Evolutionary conservation across 23 tunicate species (phyloP), one percentile per base, ranked within the genome.

Genomic region (Diplosoma virens): DNA sequence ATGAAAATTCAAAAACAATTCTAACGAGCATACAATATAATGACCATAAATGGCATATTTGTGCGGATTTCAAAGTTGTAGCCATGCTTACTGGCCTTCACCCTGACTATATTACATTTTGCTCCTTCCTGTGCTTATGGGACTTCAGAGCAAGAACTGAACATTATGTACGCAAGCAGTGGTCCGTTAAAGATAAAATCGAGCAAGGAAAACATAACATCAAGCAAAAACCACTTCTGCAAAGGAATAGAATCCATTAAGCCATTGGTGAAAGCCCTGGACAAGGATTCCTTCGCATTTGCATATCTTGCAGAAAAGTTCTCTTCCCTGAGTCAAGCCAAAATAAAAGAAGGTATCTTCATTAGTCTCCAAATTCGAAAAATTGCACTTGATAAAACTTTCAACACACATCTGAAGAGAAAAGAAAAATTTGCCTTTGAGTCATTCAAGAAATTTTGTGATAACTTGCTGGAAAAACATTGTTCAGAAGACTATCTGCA

Each of bases 31-130:
- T 64, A 64, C 58, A 46, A 41, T 71, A 71, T 33, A 37, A 71
- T 71, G 77, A 37, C 41, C 28, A 71, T 33, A 71, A 71, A 31
- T 41, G 77, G 77, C 30, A 36, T 24, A 25, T 71, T 27, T 71
- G 77, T 46, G 26, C 26, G 14, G 77, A 71, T 71, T 36, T 71
- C 34, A 71, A n/a, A 71, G 77, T 71, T 71, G 29, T 71, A 71
- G 56, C 77, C 36, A 0, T 71, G 30, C 58, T 71, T 16, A 24
- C 36, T 24, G 58, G 58, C 31, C 58, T 71, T 25, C 71, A 64
- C 18, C 17, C 37, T 25, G 71, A 63, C 58, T 71, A 71, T 41
- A 41, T 63, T 37, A 41, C 37, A 46, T 71, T 37, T 46, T 64
- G 71, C 71, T 32, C 36, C 20, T 64, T 64, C 36, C 20, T 64